Evolutionary conservation across 2,113 vertebrate genomes (phyloP).

Genomic region (Percina caprodes): DNA sequence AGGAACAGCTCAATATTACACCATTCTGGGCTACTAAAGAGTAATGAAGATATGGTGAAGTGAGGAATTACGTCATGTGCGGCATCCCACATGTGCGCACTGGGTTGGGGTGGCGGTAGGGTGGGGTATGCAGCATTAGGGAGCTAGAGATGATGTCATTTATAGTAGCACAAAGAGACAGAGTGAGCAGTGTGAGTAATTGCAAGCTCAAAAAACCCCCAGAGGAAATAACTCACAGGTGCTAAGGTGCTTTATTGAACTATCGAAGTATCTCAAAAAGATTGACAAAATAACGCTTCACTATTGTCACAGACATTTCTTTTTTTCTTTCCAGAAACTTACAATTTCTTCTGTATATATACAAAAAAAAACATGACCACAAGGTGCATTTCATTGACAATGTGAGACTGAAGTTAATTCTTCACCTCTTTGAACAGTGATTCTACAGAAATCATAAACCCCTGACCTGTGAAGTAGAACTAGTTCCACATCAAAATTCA

Average conservation of each 20-base stretch:
- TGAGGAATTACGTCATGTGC: slow-evolving; percentile 68
- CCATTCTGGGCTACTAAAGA: neutral
- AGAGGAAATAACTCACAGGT: slow-evolving; percentile 74
- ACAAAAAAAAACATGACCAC: slow-evolving; percentile 60
- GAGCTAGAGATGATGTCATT: slow-evolving; percentile 81
- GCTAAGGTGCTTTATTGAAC: slow-evolving; percentile 88
- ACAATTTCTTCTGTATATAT: slow-evolving; percentile 75
- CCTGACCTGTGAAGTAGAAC: slow-evolving; percentile 64
- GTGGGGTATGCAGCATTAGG: slow-evolving; percentile 61
- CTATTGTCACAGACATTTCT: slow-evolving; percentile 63
- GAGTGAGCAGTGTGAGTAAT: slow-evolving; percentile 65
- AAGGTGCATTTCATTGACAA: slow-evolving; percentile 70
- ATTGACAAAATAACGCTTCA: slow-evolving; percentile 77
- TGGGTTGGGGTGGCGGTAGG: slow-evolving; percentile 42
- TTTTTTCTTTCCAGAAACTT: slow-evolving; percentile 51
- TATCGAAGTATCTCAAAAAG: slow-evolving; percentile 72
- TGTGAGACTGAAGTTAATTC: slow-evolving; percentile 45
- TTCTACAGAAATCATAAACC: slow-evolving; percentile 50
- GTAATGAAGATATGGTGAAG: slow-evolving; percentile 37
- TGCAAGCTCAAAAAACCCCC: slow-evolving; percentile 52
- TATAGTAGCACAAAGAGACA: slow-evolving; percentile 75
- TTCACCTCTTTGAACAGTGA: slow-evolving; percentile 43
- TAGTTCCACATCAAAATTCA: slow-evolving; percentile 44
- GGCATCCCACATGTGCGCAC: slow-evolving; percentile 61
- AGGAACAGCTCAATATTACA: neutral